phyloP scores from a whole-genome alignment of 2,888 invertebrate species.

The Amphipyra berbera region DNA sequence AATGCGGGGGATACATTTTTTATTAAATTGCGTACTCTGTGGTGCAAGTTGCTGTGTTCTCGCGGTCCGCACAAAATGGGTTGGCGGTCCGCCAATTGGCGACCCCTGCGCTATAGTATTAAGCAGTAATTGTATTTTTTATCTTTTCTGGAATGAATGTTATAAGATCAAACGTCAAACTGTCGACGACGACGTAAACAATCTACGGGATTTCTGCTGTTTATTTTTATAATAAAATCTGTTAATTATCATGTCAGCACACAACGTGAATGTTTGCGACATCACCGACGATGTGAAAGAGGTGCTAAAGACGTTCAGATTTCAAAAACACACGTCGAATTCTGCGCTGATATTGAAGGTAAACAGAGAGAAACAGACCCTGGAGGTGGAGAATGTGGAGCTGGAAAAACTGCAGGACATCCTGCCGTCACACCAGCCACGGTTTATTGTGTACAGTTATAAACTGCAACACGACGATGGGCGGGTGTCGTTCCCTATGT shows the following conservation, averaged over 20 bases:
- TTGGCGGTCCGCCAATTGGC: no score
- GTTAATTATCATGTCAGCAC: conserved; percentile 74
- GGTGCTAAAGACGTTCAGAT: conserved; percentile 95
- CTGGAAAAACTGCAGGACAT: conserved; percentile 96
- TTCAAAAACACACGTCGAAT: conserved; percentile 94
- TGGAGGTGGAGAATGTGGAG: conserved; percentile 94
- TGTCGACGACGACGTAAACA: conserved; percentile 63
- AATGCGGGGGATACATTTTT: no score
- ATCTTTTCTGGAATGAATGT: no score
- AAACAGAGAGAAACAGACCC: conserved; percentile 94
- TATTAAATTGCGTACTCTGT: no score
- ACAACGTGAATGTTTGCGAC: conserved; percentile 94
- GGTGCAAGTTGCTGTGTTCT: no score
- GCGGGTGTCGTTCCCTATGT: conserved; percentile 96
- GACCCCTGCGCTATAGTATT: no score
- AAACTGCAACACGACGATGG: conserved; percentile 96
- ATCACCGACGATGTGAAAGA: conserved; percentile 95
- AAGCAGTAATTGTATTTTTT: no score
- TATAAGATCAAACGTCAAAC: no score
- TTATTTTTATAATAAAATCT: conserved; percentile 50
- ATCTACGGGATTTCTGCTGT: conserved; percentile 39
- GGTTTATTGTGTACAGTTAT: conserved; percentile 96
- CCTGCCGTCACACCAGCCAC: conserved; percentile 96
- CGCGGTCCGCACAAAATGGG: no score
- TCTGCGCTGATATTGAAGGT: conserved; percentile 95